A percentile compares a stretch with the other conserved stretches of the same genome.
Evolutionary conservation across 2,797 vertebrate genomes (phyloP).

Genomic region (Chelon auratus): DNA sequence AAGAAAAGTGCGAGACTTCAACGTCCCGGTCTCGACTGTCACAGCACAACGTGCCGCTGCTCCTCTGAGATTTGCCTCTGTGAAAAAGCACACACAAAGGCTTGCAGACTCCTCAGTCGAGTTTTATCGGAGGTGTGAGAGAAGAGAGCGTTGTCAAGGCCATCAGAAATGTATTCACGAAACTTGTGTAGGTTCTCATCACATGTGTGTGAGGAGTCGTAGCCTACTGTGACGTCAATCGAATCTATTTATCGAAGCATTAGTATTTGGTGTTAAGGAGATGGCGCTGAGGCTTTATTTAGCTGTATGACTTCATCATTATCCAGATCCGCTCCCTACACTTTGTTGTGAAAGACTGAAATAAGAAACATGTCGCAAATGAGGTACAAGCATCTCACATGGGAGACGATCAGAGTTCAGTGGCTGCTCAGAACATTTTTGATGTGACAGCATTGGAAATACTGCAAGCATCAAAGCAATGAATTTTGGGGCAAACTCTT

Average conservation of each 20-base stretch:
- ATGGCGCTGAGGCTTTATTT: conserved; percentile 56
- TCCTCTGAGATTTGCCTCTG: conserved; percentile 77
- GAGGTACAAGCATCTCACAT: conserved; percentile 66
- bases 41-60: conserved; percentile 60
- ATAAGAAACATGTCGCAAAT: conserved; percentile 69
- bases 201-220: conserved; percentile 52
- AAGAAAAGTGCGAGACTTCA: conserved; percentile 72
- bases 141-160: conserved; percentile 73
- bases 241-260: conserved; percentile 70
- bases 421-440: conserved; percentile 72
- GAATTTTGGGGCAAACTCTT: conserved; percentile 59
- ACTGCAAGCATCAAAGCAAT: conserved; percentile 69
- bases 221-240: conserved; percentile 59
- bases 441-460: conserved; percentile 78
- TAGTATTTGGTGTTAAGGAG: conserved; percentile 52
- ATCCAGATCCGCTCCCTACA: conserved; percentile 21
- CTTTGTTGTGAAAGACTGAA: conserved; percentile 65
- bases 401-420: conserved; percentile 71
- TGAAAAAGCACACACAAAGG: conserved; percentile 75
- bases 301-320: conserved; percentile 67
- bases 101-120: conserved; percentile 63
- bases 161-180: conserved; percentile 69
- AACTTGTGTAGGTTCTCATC: conserved; percentile 65
- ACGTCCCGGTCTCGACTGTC: conserved; percentile 72
- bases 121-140: conserved; percentile 71